phyloP scores from a whole-genome alignment of 2,888 invertebrate species.

The Alloscopus bannaensis region DNA sequence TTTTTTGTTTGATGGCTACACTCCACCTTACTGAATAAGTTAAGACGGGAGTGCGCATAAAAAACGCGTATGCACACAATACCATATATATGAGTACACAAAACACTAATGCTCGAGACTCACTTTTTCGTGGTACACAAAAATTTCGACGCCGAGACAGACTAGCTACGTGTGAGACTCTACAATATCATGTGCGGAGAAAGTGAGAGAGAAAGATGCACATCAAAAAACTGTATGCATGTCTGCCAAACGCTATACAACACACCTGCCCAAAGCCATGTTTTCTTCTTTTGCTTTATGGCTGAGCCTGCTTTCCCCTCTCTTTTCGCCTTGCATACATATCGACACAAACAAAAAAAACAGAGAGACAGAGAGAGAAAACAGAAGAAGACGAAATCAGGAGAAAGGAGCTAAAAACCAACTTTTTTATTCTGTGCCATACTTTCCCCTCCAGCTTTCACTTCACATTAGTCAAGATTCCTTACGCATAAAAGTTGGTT shows the following conservation, averaged over 20 bases:
- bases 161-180: neutral
- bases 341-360: slow-evolving; percentile 54
- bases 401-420: slow-evolving; percentile 59
- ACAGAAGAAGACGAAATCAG: slow-evolving; percentile 26
- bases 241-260: slow-evolving; percentile 39
- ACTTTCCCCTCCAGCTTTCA: slow-evolving; percentile 63
- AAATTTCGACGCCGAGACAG: slow-evolving; percentile 12
- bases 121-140: neutral
- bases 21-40: too few species aligned
- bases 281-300: slow-evolving; percentile 46
- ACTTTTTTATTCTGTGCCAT: slow-evolving; percentile 63
- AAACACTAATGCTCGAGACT: neutral
- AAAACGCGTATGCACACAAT: neutral
- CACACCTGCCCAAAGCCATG: slow-evolving; percentile 61
- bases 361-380: slow-evolving; percentile 15
- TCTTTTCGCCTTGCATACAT: slow-evolving; percentile 29
- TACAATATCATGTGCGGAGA: too few species aligned
- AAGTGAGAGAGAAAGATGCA: too few species aligned
- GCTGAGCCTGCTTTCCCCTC: neutral
- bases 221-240: slow-evolving; percentile 45
- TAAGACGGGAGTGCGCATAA: slow-evolving; percentile 37
- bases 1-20: too few species aligned
- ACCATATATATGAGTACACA: neutral
- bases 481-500: slow-evolving; percentile 62
- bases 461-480: slow-evolving; percentile 64